Base-by-base conservation (phyloP, 1,140 invertebrate species). In the Drosophila kohkoa region DNA sequence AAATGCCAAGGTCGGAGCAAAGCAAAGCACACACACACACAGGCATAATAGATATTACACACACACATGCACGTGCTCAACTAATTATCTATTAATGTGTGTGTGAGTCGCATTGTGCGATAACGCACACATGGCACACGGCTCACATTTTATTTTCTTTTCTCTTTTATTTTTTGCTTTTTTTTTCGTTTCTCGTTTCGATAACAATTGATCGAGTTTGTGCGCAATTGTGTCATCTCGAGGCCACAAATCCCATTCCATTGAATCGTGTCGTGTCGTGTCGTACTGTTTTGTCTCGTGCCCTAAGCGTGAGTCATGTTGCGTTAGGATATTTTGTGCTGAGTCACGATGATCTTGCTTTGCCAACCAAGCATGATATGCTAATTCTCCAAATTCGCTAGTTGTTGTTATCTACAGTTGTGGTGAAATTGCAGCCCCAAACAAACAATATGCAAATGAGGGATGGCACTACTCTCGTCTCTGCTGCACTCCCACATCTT, bases 351-450 rank as follows among this genome's bases (percentile, higher is more conserved):
- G 72, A 75, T 69, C 32, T 69, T 68, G 45, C 35, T 15, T 28
- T 66, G 45, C 35, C 52, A 30, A 10, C 8, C n/a, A 28, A 68
- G 11, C 51, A 70, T 63, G 66, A 70, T 70, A 75, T 75, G 72
- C 58, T 49, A 64, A 70, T 75, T 75, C 25, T 48, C 20, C 38
- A 60, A 67, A 32, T 8, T 28, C 51, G 16, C 15, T 49, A 30
- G 11, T 43, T 72, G 20, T 71, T 59, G 69, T 20, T 54, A 67
- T 74, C 65, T 74, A 51, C 43, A 51, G 54, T 58, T 75, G 65
- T 74, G 71, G 71, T 54, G 65, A 74, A 74, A 74, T 74, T 74
- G 64, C 57, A 60, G 48, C 20, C 15, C 28, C 15, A 35, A 35
- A 59, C 16, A n/a, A 68, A 62, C 3, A 49, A 52, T 38, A 66